A percentile compares a stretch with the other conserved stretches of the same genome.
phyloP scores from a whole-genome alignment of 2,888 invertebrate species.

The Ischnus inquisitorius region DNA sequence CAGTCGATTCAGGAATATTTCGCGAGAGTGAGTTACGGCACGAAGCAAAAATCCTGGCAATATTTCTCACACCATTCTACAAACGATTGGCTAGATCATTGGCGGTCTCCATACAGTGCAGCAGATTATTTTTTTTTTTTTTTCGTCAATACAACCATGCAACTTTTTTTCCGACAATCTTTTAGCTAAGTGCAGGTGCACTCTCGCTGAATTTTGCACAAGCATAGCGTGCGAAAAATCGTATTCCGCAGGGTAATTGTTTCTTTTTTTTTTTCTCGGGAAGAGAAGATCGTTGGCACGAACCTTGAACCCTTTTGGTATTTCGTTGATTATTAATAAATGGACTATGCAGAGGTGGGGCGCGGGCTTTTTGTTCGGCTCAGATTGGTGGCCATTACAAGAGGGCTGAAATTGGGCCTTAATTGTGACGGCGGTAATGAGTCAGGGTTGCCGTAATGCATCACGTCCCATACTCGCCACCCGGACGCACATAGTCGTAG shows the following conservation, averaged over 20 bases:
- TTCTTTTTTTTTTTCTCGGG: slow-evolving; percentile 28
- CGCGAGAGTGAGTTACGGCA: slow-evolving; percentile 27
- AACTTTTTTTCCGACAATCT: slow-evolving; percentile 25
- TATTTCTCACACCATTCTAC: slow-evolving; percentile 48
- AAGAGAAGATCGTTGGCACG: neutral
- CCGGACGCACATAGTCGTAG: slow-evolving; percentile 67
- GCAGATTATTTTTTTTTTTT: slow-evolving; percentile 40
- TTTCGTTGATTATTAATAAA: slow-evolving; percentile 81
- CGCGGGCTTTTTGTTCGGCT: slow-evolving; percentile 79
- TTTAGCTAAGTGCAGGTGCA: slow-evolving; percentile 56
- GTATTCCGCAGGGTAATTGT: no score
- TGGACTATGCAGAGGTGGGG: slow-evolving; percentile 54
- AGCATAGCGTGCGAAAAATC: no score
- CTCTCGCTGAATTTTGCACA: neutral
- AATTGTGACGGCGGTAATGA: slow-evolving; percentile 84
- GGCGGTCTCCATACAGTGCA: slow-evolving; percentile 52
- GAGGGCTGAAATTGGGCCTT: slow-evolving; percentile 82
- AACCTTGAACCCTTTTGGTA: slow-evolving; percentile 63
- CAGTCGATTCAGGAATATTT: slow-evolving; percentile 42
- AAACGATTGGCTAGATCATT: slow-evolving; percentile 66
- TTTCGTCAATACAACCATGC: neutral
- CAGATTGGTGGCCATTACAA: slow-evolving; percentile 83
- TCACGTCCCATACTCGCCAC: slow-evolving; percentile 70
- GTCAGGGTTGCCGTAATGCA: slow-evolving; percentile 82
- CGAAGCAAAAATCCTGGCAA: slow-evolving; percentile 59